Conservation (phyloP, 2,113 vertebrate genomes). For the Vidua macroura region DNA sequence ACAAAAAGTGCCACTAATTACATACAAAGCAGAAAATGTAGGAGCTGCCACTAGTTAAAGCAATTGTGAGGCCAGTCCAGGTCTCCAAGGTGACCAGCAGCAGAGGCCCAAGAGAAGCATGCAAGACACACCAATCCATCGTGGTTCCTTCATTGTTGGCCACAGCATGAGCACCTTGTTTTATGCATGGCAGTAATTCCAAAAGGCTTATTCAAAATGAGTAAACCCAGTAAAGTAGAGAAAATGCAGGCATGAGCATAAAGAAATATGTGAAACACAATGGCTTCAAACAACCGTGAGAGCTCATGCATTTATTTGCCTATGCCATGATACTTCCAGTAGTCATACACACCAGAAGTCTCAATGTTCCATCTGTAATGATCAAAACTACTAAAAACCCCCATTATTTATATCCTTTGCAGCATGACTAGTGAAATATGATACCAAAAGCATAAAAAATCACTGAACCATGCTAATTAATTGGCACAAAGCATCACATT, state of each 20-base stretch:
- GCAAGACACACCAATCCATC: neutral
- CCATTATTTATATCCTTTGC: neutral
- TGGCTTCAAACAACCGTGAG: neutral
- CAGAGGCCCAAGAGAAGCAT: neutral
- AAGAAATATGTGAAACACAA: neutral
- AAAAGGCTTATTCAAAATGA: neutral
- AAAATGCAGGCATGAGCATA: neutral
- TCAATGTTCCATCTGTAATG: neutral
- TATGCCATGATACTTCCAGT: neutral
- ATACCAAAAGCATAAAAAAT: neutral
- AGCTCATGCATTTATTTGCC: neutral
- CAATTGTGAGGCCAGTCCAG: neutral
- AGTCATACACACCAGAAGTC: neutral
- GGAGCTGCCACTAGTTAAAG: neutral
- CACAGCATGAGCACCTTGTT: constrained; percentile 20
- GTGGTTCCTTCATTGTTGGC: neutral
- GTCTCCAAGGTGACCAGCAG: neutral
- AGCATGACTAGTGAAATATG: neutral
- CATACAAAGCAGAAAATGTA: neutral
- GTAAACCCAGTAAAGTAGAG: neutral
- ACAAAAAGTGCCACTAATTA: neutral
- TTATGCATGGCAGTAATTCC: neutral
- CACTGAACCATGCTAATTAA: neutral
- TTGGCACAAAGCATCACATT: neutral
- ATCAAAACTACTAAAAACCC: accelerated